Base-by-base conservation (phyloP, 2,797 vertebrate species). In the Okamejei kenojei region DNA sequence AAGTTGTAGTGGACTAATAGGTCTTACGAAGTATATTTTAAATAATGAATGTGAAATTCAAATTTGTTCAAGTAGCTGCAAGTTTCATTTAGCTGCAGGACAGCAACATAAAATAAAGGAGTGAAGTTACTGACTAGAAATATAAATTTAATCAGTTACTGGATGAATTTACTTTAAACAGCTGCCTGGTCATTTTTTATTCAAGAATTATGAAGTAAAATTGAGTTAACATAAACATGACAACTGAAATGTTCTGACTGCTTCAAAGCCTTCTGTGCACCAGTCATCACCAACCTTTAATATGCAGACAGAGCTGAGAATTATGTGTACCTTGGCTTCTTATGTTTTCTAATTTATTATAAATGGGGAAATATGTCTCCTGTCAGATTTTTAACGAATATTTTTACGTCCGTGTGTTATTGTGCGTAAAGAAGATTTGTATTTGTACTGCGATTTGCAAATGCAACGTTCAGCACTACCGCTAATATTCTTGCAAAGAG, bases 311-410 rank as follows among this genome's bases (percentile, higher is more conserved):
- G 29, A 26, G 23, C 54, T 61, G 3, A 29, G 81, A 15, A 15
- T 7, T 19, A 68, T 7, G 9, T 32, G 82, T 35, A 35, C 15
- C 9, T 29, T 65, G 84, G 15, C 82, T 63, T 88, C 21, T 32
- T 54, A 21, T 68, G 84, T 68, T 35, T 68, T 21, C 35, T 88
- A 68, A 88, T 88, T 88, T 88, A 88, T 88, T 68, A 35, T 68
- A 88, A 88, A 68, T 63, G 63, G n/a, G 68, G 65, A 68, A 9
- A 88, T 63, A 19, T 68, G 84, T 65, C 61, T 29, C 32, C 63
- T 68, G n/a, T 88, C 13, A 68, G n/a, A 88, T 88, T 88, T 88
- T 68, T 68, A 68, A 88, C n/a, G 0, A 88, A 35, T 68, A 35
- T 88, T 88, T 88, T 68, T 65, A 35, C 61, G 65, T 65, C 61